Evolutionary conservation across 53 echinoderm and acorn worm genomes (phyloP).

Genomic region (Zoroaster sp.): DNA sequence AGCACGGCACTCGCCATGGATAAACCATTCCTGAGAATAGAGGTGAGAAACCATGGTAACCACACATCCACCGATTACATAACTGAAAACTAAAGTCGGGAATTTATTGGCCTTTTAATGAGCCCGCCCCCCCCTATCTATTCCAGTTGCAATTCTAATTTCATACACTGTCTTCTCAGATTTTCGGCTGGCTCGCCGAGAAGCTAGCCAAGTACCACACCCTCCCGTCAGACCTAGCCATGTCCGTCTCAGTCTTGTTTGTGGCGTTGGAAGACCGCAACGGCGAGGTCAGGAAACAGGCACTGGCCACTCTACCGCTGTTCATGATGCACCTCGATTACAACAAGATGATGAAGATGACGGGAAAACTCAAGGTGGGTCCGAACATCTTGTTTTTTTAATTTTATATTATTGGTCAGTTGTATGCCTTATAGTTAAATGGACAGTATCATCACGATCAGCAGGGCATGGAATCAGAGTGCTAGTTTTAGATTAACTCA

Average conservation of each 20-base stretch:
- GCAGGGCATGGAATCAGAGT: no score
- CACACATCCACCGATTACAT: no score
- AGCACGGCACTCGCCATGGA: constrained; percentile 73
- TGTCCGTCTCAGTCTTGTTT: constrained; percentile 68
- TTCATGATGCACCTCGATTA: constrained; percentile 97
- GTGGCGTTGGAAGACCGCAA: constrained; percentile 82
- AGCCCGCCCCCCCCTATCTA: no score
- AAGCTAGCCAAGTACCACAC: constrained; percentile 80
- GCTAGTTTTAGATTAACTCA: no score
- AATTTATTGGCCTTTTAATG: no score
- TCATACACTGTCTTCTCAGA: constrained; percentile 16
- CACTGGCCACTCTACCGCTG: constrained; percentile 78
- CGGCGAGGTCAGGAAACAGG: constrained; percentile 91
- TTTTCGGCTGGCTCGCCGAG: constrained; percentile 85
- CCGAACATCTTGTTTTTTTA: neutral
- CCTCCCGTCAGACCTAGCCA: constrained; percentile 73
- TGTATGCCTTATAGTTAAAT: no score
- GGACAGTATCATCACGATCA: no score
- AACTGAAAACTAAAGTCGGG: no score
- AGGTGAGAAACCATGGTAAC: constrained; percentile 79
- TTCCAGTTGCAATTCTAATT: no score
- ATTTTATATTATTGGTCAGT: no score
- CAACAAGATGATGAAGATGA: constrained; percentile 93
- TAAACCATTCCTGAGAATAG: constrained; percentile 78
- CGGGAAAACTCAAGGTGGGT: constrained; percentile 89